Base-by-base conservation (phyloP, 2,888 invertebrate genomes). In the Rhorus exstirpatorius region DNA sequence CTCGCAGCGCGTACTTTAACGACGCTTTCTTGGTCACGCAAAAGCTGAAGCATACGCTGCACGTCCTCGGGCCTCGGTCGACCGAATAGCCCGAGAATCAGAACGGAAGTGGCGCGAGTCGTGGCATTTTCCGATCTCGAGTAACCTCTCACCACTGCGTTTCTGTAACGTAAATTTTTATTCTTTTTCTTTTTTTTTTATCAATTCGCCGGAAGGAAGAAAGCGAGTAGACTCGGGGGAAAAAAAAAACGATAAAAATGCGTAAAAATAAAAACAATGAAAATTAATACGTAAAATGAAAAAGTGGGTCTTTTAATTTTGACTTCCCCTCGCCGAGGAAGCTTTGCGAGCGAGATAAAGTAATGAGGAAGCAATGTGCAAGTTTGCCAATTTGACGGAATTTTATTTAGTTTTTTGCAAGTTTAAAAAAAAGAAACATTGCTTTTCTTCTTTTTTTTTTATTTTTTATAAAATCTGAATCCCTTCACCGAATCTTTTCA, bases 61-160 rank as follows among this genome's bases (percentile, higher is more conserved):
- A 91, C 84, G 35, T 91, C 91, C 35, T 92, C 91, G 1, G 91
- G 88, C 35, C 89, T 86, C 0, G 91, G 91, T 3, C 86, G 83
- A 10, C 90, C 90, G 38, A 90, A 91, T 10, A 90, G 81, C 12
- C 92, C 92, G 51, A 92, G 85, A 79, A 92, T 89, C 14, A 91
- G 61, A 0, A 91, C 91, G 0, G 92, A 88, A 0, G 90, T 91
- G 1, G 91, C 88, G 70, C 92, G 86, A 0, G 88, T 89, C 3
- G 87, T 75, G 2, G 84, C 61, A 38, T 88, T 88, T 75, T 92
- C 92, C 7, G 92, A 91, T 77, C 89, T 89, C 1, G 91, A 91
- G 46, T 92, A 92, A n/a, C 92, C 91, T 67, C 91, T 86, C 0
- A 90, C 90, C 2, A 90, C 88, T 3, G 91, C 87, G 72, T 91